A percentile compares a stretch with the other conserved stretches of the same genome.
Conservation (phyloP, 2,797 vertebrate genomes). For the Pseudochaenichthys georgianus region DNA sequence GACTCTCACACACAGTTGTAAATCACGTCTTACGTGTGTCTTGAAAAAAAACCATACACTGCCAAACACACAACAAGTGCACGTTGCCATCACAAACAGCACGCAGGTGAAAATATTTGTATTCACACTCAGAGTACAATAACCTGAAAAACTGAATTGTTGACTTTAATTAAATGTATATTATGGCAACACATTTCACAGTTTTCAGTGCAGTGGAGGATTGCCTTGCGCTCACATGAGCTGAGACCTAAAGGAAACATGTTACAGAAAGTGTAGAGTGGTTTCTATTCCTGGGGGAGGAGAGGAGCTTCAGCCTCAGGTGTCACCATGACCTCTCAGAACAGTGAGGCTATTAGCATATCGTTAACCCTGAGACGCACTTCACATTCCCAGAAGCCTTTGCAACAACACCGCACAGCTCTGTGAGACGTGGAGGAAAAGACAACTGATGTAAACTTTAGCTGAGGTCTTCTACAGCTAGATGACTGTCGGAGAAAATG, state of each 20-base stretch:
- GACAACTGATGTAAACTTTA: neutral
- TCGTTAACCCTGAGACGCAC: constrained; percentile 36
- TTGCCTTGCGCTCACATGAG: neutral
- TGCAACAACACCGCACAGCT: constrained; percentile 4
- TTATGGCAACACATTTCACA: neutral
- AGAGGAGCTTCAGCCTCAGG: constrained; percentile 16
- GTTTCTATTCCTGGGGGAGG: constrained; percentile 23
- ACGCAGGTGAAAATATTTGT: constrained; percentile 57
- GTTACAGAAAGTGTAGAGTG: neutral
- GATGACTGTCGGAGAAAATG: no score
- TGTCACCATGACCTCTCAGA: constrained; percentile 55
- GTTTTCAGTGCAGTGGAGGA: neutral
- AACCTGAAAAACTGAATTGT: neutral
- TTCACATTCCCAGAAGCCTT: constrained; percentile 45
- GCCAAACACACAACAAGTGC: constrained; percentile 50
- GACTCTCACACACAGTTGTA: neutral
- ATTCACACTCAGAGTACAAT: constrained; percentile 17
- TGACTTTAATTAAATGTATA: no score
- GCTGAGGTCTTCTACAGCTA: neutral
- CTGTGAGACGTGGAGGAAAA: neutral
- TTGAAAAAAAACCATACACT: neutral
- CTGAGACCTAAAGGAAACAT: neutral
- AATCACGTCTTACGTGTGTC: neutral
- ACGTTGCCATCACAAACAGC: constrained; percentile 62
- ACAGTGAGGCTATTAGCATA: constrained; percentile 55